Evolutionary conservation across 2,888 invertebrate genomes (phyloP).

Genomic region (Ormia ochracea): DNA sequence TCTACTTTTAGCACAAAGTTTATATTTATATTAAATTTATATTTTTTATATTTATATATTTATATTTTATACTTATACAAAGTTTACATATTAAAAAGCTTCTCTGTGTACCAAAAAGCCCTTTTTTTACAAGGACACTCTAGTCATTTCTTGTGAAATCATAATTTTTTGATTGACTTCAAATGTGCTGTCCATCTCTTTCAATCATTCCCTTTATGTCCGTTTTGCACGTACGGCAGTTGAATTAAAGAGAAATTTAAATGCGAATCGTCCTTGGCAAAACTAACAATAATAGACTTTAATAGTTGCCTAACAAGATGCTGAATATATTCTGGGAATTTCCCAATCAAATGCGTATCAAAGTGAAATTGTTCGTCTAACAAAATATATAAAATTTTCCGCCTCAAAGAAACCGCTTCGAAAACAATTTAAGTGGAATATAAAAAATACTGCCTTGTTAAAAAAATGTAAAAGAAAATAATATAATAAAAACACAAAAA

Average conservation of each 20-base stretch:
- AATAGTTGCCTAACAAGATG: neutral
- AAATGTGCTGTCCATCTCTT: too few relatives aligned
- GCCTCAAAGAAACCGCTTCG: neutral
- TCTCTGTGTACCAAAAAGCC: too few relatives aligned
- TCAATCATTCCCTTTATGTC: too few relatives aligned
- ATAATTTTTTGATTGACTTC: too few relatives aligned
- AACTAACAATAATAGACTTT: constrained; percentile 3
- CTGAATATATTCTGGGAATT: neutral
- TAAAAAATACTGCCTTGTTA: neutral
- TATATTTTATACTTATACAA: too few relatives aligned
- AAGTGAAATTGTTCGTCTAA: neutral
- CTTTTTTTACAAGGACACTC: too few relatives aligned
- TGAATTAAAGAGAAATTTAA: neutral
- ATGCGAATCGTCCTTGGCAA: neutral
- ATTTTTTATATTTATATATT: too few relatives aligned
- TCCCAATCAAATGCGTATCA: neutral
- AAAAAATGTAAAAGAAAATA: neutral
- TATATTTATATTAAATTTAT: too few relatives aligned
- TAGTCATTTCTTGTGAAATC: too few relatives aligned
- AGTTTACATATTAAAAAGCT: too few relatives aligned
- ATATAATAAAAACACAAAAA: constrained; percentile 11
- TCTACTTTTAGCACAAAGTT: too few relatives aligned
- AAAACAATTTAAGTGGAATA: constrained; percentile 20
- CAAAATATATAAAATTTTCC: constrained; percentile 2
- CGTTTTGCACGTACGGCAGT: neutral